Evolutionary conservation across 2,113 vertebrate genomes (phyloP).

Genomic region (Vanacampus margaritifer): DNA sequence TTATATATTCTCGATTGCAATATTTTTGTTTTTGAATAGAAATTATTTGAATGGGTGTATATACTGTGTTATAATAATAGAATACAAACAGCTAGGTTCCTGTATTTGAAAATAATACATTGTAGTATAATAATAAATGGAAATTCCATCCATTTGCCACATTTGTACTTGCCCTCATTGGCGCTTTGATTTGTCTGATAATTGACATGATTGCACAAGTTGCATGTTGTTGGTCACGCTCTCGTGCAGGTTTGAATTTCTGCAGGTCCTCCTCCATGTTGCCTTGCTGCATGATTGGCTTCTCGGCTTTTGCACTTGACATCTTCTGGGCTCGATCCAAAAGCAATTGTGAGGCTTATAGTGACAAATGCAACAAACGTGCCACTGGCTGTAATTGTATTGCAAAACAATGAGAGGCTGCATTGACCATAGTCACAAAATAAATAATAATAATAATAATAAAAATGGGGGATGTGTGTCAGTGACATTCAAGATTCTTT

Average conservation of each 20-base stretch:
- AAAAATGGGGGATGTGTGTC: constrained; percentile 31
- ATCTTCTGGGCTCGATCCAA: constrained; percentile 48
- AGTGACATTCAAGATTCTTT: constrained; percentile 55
- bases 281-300: constrained; percentile 58
- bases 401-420: constrained; percentile 25
- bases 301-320: constrained; percentile 33
- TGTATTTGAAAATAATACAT: no score
- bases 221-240: neutral
- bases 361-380: constrained; percentile 50
- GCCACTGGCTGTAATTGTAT: constrained; percentile 48
- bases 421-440: neutral
- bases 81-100: no score
- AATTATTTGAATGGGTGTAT: no score
- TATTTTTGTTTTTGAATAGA: no score
- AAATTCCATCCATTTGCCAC: no score
- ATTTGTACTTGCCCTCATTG: no score
- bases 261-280: constrained; percentile 47
- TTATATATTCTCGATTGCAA: no score
- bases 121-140: no score
- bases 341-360: constrained; percentile 42
- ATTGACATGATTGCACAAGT: no score
- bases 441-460: no score
- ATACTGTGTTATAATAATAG: no score
- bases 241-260: constrained; percentile 11
- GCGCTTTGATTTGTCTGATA: no score